phyloP scores from a whole-genome alignment of 1,140 invertebrate genomes.

The Ips typographus region DNA sequence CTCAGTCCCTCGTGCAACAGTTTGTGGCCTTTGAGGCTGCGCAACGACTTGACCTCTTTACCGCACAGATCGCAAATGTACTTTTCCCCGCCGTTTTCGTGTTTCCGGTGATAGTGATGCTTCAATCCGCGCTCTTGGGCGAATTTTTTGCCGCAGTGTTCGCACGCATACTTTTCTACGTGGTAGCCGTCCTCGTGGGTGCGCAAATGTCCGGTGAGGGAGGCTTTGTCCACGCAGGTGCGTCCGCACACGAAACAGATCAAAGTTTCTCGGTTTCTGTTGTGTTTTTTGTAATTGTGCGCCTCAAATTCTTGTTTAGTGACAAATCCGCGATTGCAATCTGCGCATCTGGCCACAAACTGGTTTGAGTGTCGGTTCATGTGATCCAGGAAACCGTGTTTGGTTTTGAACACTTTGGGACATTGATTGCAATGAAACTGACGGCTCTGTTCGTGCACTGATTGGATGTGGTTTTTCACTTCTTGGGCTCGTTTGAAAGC shows the following conservation, averaged over 20 bases:
- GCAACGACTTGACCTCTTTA: slow-evolving; percentile 48
- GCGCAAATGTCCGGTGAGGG: slow-evolving; percentile 41
- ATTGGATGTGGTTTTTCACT: slow-evolving; percentile 57
- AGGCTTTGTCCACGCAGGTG: slow-evolving; percentile 56
- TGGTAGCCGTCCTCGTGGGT: slow-evolving; percentile 43
- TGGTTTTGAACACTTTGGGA: slow-evolving; percentile 66
- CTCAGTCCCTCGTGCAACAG: slow-evolving; percentile 47
- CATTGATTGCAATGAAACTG: slow-evolving; percentile 47
- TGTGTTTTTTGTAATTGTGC: slow-evolving; percentile 40
- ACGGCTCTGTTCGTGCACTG: slow-evolving; percentile 45
- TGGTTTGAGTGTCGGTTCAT: slow-evolving; percentile 62
- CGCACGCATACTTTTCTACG: slow-evolving; percentile 42
- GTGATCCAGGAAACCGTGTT: slow-evolving; percentile 66
- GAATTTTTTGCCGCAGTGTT: slow-evolving; percentile 51
- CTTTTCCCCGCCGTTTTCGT: slow-evolving; percentile 29
- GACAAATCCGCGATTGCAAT: slow-evolving; percentile 43
- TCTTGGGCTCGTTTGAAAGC: slow-evolving; percentile 42
- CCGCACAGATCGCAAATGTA: slow-evolving; percentile 56
- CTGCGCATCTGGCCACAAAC: slow-evolving; percentile 41
- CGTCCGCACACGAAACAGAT: slow-evolving; percentile 56
- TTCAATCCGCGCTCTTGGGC: slow-evolving; percentile 50
- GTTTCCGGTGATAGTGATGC: slow-evolving; percentile 35
- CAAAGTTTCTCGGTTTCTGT: slow-evolving; percentile 29
- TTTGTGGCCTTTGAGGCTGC: slow-evolving; percentile 42
- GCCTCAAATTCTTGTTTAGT: slow-evolving; percentile 38